Base-by-base conservation (phyloP, 2,797 vertebrate species). In the Anableps anableps region DNA sequence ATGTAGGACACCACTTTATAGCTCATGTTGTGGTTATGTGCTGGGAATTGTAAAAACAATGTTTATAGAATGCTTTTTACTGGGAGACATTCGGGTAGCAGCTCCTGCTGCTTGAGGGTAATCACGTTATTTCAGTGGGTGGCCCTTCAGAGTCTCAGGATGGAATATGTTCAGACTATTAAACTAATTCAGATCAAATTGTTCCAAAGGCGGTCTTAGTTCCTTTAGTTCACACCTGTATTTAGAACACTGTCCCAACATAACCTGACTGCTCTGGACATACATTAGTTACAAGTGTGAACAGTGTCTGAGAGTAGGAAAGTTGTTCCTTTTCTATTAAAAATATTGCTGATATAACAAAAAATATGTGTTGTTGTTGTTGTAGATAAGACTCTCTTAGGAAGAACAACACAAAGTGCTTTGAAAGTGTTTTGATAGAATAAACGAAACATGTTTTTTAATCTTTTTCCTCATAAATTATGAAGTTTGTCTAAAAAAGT, bases 401-500 rank as follows among this genome's bases (percentile, higher is more conserved):
- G 36, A 68, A 26, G 64, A 68, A 14, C 23, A 26, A 9, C 3
- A 41, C 21, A 21, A 34, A 62, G 17, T 64, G 31, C 19, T 64
- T 64, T 17, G 3, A 38, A 66, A 66, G 62, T 23, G 19, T 38
- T 70, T 70, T 70, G 38, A 45, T 7, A 36, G 72, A 48, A 47
- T 73, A 34, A 34, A 34, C 5, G 2, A 48, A 23, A 38, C 10
- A 5, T 1, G 14, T 34, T 36, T 80, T 76, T 85, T 78, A 36
- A 48, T 60, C 50, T 29, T 77, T 50, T 26, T 45, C 21, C 4
- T 19, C 26, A 51, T 48, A 84, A 48, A 81, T 86, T 62, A 66
- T 60, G 43, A 71, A 43, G 5, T 50, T 58, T 88, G 75, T 83
- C 70, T 83, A 43, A 82, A 78, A 64, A 71, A 50, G 8, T 50